Evolutionary conservation across 2,888 invertebrate genomes (phyloP).

Genomic region (Tetranychus truncatus): DNA sequence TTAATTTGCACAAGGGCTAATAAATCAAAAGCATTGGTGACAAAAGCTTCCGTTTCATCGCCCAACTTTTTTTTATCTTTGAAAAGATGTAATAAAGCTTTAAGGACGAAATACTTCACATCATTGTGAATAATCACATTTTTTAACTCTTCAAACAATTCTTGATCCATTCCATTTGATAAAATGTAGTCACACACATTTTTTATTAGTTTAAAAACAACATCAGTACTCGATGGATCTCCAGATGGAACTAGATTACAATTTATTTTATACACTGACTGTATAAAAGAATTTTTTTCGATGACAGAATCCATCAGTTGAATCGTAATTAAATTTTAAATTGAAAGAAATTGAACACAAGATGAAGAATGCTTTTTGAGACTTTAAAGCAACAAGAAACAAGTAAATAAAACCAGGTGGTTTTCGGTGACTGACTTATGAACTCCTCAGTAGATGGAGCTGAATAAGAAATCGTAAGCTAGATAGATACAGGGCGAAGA

Average conservation of each 20-base stretch:
- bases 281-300: neutral
- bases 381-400: too few species aligned
- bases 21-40: neutral
- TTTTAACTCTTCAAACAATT: conserved; percentile 47
- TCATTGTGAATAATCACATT: conserved; percentile 56
- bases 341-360: too few species aligned
- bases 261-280: neutral
- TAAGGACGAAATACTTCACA: conserved; percentile 52
- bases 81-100: conserved; percentile 39
- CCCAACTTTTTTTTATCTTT: conserved; percentile 35
- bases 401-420: too few species aligned
- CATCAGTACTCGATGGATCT: neutral
- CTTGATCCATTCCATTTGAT: neutral
- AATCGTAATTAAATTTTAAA: too few species aligned
- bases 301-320: neutral
- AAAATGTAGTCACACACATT: neutral
- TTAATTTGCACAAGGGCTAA: conserved; percentile 12
- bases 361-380: too few species aligned
- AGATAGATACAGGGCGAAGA: too few species aligned
- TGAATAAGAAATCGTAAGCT: too few species aligned
- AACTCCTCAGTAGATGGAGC: too few species aligned
- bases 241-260: neutral
- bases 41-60: conserved; percentile 28
- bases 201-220: neutral
- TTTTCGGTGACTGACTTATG: too few species aligned